These are phyloP conservation scores for Micropoecilia bifurca DNA, from an alignment of 2,797 vertebrate genomes.

Conservation along the genomic window DNA sequence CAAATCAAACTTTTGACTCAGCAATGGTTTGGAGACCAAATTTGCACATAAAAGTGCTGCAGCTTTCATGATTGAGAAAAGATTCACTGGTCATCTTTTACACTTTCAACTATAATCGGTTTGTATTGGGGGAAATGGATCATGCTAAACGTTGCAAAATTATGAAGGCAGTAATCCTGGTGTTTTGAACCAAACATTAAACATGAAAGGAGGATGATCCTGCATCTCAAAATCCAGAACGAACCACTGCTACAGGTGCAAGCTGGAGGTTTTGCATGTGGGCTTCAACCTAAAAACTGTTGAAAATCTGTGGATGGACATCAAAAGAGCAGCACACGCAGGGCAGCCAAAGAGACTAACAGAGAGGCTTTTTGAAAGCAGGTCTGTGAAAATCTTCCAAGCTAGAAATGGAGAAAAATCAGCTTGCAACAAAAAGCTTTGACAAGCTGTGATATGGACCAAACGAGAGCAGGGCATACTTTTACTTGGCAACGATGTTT, in stretches of 20 bases:
- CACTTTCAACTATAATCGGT: neutral
- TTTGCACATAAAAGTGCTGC: neutral
- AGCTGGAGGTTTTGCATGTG: conserved; percentile 4
- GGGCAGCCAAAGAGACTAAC: conserved; percentile 8
- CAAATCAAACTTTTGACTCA: neutral
- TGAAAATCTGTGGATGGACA: conserved; percentile 7
- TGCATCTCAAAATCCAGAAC: neutral
- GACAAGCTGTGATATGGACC: neutral
- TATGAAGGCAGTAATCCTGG: neutral
- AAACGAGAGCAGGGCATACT: neutral
- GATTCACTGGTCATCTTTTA: neutral
- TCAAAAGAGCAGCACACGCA: conserved; percentile 1
- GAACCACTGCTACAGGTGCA: neutral
- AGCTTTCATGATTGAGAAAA: neutral
- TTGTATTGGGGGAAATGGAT: neutral
- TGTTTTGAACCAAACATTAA: neutral
- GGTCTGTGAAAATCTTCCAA: conserved; percentile 14
- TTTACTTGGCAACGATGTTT: neutral
- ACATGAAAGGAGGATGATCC: neutral
- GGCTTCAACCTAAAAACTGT: conserved; percentile 4
- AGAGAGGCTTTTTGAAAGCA: conserved; percentile 4
- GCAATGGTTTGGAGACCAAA: neutral
- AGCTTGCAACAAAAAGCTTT: neutral
- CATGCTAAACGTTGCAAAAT: neutral
- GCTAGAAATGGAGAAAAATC: conserved; percentile 9